Evolutionary conservation across 2,113 vertebrate genomes (phyloP).

Genomic region (Macquaria ambigua): DNA sequence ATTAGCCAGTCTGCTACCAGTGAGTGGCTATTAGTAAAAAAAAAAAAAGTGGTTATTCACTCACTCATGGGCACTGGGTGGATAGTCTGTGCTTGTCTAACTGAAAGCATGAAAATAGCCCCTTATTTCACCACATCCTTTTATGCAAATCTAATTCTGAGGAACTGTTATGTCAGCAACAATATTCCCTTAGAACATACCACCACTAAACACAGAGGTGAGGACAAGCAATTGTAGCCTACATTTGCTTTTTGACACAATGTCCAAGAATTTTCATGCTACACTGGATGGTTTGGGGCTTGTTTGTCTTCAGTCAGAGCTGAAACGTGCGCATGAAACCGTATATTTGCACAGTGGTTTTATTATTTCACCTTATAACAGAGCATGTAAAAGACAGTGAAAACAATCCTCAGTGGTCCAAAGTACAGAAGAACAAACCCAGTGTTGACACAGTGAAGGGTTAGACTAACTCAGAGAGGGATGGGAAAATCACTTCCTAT

Average conservation of each 20-base stretch:
- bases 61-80: neutral
- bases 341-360: slow-evolving; percentile 40
- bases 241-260: slow-evolving; percentile 24
- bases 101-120: slow-evolving; percentile 23
- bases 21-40: slow-evolving; percentile 3
- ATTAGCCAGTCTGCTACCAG: slow-evolving; percentile 11
- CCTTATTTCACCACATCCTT: slow-evolving; percentile 32
- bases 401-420: slow-evolving; percentile 49
- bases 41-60: slow-evolving; percentile 6
- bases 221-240: neutral
- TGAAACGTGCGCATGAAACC: slow-evolving; percentile 3
- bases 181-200: neutral
- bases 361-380: slow-evolving; percentile 45
- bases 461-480: slow-evolving; percentile 45
- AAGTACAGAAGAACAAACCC: slow-evolving; percentile 58
- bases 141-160: slow-evolving; percentile 44
- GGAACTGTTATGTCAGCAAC: slow-evolving; percentile 22
- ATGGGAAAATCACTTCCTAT: slow-evolving; percentile 45
- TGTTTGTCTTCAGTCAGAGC: slow-evolving; percentile 23
- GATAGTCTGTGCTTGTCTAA: slow-evolving; percentile 21
- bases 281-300: neutral
- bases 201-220: slow-evolving; percentile 5
- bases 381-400: slow-evolving; percentile 31
- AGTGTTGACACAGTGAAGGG: slow-evolving; percentile 69
- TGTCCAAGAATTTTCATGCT: neutral